Evolutionary conservation across 92 coral and sea anemone genomes (phyloP).

Genomic region (Parazoanthus atlanticus): DNA sequence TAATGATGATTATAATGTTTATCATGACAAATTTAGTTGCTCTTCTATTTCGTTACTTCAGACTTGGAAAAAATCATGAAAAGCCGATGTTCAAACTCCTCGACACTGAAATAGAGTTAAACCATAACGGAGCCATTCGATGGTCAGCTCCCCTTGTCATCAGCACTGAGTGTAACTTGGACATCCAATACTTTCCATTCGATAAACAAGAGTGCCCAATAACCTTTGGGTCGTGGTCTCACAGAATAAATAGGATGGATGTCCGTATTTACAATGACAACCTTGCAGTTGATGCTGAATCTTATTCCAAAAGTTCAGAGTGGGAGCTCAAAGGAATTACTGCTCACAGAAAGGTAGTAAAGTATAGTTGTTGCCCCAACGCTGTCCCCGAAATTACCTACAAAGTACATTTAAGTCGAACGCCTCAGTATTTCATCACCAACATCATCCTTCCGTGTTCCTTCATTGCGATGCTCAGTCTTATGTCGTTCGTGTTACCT

Average conservation of each 20-base stretch:
- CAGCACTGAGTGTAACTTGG: slow-evolving; percentile 1
- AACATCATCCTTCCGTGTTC: slow-evolving; percentile 13
- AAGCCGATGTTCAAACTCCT: background rate
- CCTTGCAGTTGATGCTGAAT: background rate
- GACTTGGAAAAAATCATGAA: background rate
- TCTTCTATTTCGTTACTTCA: too few relatives aligned
- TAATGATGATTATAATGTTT: too few relatives aligned
- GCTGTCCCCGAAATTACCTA: background rate
- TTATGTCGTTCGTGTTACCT: slow-evolving; percentile 9
- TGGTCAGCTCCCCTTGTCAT: background rate
- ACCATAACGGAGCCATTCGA: background rate
- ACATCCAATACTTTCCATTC: slow-evolving; percentile 4
- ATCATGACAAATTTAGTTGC: too few relatives aligned
- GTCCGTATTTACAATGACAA: background rate
- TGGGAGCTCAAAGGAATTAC: background rate
- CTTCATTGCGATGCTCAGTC: slow-evolving; percentile 4
- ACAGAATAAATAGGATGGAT: background rate
- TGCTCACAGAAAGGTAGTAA: background rate
- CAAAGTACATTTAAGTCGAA: background rate
- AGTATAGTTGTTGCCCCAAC: background rate
- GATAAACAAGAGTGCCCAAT: background rate
- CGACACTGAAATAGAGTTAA: background rate
- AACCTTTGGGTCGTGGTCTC: background rate
- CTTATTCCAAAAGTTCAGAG: background rate
- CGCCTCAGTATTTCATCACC: background rate